Conservation (phyloP, 2,797 vertebrate species). For the Chromis chromis region DNA sequence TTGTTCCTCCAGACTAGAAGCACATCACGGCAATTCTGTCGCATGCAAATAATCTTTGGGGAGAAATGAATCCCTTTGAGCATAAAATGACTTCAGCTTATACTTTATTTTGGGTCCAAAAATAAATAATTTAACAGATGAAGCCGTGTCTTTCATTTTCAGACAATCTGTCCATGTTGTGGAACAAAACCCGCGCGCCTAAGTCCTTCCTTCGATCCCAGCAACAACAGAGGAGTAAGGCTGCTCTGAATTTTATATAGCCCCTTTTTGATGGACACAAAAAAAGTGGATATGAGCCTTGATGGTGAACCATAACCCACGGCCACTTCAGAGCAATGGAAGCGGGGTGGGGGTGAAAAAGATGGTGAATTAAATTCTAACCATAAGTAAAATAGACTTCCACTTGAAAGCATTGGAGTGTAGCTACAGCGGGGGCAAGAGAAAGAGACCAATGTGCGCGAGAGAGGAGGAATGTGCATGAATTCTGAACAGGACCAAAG, state of each 20-base stretch:
- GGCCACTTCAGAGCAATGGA: constrained; percentile 70
- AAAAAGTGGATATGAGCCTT: constrained; percentile 75
- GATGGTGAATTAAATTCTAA: constrained; percentile 78
- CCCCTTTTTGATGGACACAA: constrained; percentile 71
- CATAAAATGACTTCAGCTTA: constrained; percentile 72
- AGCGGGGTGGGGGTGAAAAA: constrained; percentile 38
- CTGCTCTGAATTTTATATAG: constrained; percentile 59
- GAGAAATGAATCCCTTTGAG: constrained; percentile 75
- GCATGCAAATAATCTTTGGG: constrained; percentile 78
- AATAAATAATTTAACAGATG: constrained; percentile 80
- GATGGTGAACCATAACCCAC: constrained; percentile 70
- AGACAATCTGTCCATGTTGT: constrained; percentile 72
- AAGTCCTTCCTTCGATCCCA: constrained; percentile 39
- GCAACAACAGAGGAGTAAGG: constrained; percentile 39
- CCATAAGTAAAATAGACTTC: constrained; percentile 82
- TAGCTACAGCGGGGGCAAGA: constrained; percentile 64
- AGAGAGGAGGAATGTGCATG: constrained; percentile 63
- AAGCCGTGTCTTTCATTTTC: constrained; percentile 71
- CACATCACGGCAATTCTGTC: constrained; percentile 70
- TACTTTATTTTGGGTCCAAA: constrained; percentile 74
- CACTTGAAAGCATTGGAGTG: constrained; percentile 74
- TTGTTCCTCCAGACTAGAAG: constrained; percentile 77
- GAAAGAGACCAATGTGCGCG: constrained; percentile 69
- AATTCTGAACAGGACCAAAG: constrained; percentile 72
- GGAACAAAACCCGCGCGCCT: constrained; percentile 60